phyloP scores from a whole-genome alignment of 2,113 vertebrate genomes.

The Caranx ignobilis region DNA sequence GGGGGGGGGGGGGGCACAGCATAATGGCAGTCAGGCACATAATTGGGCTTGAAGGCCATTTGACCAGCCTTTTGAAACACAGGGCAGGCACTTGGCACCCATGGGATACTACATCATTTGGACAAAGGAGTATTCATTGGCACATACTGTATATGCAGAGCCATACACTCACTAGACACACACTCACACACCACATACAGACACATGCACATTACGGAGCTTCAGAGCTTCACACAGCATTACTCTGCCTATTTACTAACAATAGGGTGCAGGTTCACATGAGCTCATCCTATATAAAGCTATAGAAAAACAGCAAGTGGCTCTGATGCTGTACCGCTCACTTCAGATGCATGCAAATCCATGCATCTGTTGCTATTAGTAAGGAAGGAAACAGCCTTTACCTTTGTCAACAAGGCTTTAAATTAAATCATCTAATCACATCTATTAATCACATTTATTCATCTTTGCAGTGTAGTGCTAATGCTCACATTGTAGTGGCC shows the following conservation, averaged over 20 bases:
- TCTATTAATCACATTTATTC: too few species aligned
- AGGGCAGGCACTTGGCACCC: conserved; percentile 67
- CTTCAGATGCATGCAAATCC: neutral
- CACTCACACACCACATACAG: too few species aligned
- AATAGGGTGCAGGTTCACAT: neutral
- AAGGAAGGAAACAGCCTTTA: neutral
- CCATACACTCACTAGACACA: conserved; percentile 10
- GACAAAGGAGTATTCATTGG: conserved; percentile 72
- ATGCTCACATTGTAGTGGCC: too few species aligned
- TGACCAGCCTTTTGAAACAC: conserved; percentile 52
- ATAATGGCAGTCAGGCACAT: conserved; percentile 43
- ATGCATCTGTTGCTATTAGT: neutral
- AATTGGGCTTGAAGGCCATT: conserved; percentile 59
- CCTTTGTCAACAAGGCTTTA: too few species aligned
- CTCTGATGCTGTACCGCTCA: neutral
- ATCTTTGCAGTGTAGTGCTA: too few species aligned
- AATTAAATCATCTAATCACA: too few species aligned
- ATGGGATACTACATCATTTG: conserved; percentile 71
- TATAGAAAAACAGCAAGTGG: neutral
- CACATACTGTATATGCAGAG: conserved; percentile 50
- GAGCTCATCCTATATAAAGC: neutral
- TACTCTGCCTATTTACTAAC: neutral
- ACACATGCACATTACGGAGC: neutral
- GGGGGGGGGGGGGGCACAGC: neutral
- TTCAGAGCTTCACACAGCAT: neutral